Evolutionary conservation across 1,140 invertebrate species (phyloP).

Genomic region (Drosophila willistoni): DNA sequence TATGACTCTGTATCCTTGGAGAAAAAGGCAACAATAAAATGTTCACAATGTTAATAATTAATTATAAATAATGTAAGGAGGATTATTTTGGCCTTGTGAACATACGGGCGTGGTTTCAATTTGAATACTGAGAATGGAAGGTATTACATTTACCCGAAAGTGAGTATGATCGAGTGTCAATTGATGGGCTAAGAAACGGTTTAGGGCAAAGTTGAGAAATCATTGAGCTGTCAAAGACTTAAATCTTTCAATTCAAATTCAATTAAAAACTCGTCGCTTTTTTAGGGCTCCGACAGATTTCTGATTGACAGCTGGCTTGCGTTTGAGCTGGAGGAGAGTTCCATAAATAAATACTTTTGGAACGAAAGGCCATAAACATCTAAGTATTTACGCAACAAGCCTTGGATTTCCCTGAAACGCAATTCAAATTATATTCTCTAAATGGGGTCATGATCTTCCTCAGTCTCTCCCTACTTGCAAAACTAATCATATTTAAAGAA

Average conservation of each 20-base stretch:
- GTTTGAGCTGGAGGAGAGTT: slow-evolving; percentile 25
- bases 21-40: no score
- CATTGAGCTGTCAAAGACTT: slow-evolving; percentile 66
- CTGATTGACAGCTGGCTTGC: slow-evolving; percentile 68
- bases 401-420: slow-evolving; percentile 40
- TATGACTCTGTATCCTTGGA: no score
- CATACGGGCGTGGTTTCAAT: not conserved
- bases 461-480: not conserved
- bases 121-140: not conserved
- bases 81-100: not conserved
- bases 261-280: slow-evolving; percentile 61
- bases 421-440: slow-evolving; percentile 52
- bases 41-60: no score
- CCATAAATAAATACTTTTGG: slow-evolving; percentile 22
- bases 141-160: not conserved
- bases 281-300: slow-evolving; percentile 21
- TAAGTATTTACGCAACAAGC: slow-evolving; percentile 27
- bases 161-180: slow-evolving; percentile 7
- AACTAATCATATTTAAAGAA: slow-evolving; percentile 56
- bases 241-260: slow-evolving; percentile 67
- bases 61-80: not conserved
- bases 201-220: slow-evolving; percentile 43
- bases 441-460: slow-evolving; percentile 34
- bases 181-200: slow-evolving; percentile 8
- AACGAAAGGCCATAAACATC: slow-evolving; percentile 48